Evolutionary conservation across 2,797 vertebrate genomes (phyloP).

Genomic region (Falco concolor): DNA sequence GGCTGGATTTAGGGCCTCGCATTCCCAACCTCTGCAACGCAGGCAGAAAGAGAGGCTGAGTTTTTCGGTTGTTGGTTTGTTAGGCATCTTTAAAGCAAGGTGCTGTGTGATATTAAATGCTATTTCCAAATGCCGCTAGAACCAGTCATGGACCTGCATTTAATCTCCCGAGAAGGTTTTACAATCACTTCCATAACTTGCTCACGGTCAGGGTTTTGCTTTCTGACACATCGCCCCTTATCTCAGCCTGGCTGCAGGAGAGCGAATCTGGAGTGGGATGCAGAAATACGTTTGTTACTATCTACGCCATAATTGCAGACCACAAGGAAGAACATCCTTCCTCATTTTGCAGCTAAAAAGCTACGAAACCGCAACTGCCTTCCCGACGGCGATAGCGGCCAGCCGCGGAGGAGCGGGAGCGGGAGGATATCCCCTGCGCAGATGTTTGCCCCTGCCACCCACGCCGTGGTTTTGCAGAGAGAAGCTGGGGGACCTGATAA

Average conservation of each 20-base stretch:
- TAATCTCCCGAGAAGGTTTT: not conserved
- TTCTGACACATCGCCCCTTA: not conserved
- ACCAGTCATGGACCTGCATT: not conserved
- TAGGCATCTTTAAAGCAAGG: constrained; percentile 36
- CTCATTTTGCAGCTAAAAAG: constrained; percentile 26
- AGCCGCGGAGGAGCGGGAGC: not conserved
- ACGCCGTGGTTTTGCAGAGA: not conserved
- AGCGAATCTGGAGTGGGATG: not conserved
- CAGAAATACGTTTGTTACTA: constrained; percentile 41
- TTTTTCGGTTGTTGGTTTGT: not conserved
- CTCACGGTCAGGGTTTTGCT: not conserved
- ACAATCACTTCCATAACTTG: constrained; percentile 1
- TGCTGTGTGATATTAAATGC: constrained; percentile 66
- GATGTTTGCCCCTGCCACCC: not conserved
- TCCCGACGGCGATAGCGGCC: not conserved
- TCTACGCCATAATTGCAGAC: constrained; percentile 8
- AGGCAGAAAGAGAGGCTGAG: not conserved
- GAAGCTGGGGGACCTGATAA: not conserved
- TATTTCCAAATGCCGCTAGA: constrained; percentile 68
- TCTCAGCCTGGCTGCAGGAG: not conserved
- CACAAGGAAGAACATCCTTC: constrained; percentile 64
- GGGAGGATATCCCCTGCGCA: not conserved
- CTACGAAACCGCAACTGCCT: constrained; percentile 44
- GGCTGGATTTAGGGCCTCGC: not conserved
- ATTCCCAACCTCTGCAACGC: constrained; percentile 40